These are phyloP conservation scores for Nezara viridula DNA, from an alignment of 2,888 invertebrate genomes.

Conservation along the genomic window DNA sequence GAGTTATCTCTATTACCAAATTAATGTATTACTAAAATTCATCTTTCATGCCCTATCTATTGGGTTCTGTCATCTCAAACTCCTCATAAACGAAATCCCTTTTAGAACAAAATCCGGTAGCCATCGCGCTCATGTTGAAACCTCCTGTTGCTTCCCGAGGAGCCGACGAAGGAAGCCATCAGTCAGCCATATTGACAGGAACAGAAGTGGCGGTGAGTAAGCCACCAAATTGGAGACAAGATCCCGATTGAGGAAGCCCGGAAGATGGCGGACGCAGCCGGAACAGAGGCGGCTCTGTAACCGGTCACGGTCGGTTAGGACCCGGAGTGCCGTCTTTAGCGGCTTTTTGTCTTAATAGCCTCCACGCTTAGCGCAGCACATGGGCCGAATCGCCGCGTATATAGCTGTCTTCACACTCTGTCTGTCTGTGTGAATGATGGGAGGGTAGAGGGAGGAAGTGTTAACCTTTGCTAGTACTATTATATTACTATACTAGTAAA, in stretches of 20 bases:
- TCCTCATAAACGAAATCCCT: no score
- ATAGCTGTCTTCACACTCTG: slow-evolving; percentile 18
- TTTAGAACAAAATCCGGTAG: neutral
- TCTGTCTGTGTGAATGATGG: neutral
- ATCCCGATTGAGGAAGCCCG: slow-evolving; percentile 38
- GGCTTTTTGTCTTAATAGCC: slow-evolving; percentile 33
- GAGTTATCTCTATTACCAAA: no score
- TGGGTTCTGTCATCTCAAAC: no score
- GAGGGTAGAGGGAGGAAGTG: neutral
- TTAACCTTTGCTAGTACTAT: no score
- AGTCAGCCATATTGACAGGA: neutral
- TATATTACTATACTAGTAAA: no score
- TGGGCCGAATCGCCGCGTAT: neutral
- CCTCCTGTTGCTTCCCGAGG: neutral
- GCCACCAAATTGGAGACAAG: slow-evolving; percentile 36
- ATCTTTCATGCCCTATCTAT: no score
- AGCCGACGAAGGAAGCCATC: neutral
- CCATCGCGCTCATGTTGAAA: neutral
- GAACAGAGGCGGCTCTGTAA: slow-evolving; percentile 34
- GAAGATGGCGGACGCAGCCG: neutral
- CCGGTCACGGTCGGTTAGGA: slow-evolving; percentile 16
- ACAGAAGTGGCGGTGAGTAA: slow-evolving; percentile 31
- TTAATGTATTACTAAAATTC: no score
- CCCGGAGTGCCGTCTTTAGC: slow-evolving; percentile 32
- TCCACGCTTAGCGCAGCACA: slow-evolving; percentile 1